A percentile compares a stretch with the other conserved stretches of the same genome.
phyloP scores from a whole-genome alignment of 2,113 vertebrate species.

The Vanacampus margaritifer region DNA sequence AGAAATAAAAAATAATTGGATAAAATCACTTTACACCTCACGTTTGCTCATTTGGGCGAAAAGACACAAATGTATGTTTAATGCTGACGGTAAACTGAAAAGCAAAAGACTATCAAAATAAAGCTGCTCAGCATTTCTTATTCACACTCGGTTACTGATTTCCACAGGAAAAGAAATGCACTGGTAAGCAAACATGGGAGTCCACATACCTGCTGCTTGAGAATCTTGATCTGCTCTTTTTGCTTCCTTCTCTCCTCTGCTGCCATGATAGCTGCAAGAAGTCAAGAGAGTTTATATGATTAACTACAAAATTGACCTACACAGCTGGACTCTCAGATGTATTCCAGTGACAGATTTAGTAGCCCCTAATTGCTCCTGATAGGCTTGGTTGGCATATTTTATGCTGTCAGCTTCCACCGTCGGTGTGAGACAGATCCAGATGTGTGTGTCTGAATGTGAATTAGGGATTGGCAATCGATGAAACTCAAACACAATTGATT shows the following conservation, averaged over 20 bases:
- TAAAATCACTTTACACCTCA: not conserved
- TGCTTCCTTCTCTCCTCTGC: slow-evolving; percentile 96
- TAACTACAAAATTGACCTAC: slow-evolving; percentile 21
- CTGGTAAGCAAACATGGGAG: slow-evolving; percentile 26
- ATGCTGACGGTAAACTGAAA: slow-evolving; percentile 27
- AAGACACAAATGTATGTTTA: slow-evolving; percentile 27
- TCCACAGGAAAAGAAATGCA: slow-evolving; percentile 27
- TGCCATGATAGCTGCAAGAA: slow-evolving; percentile 90
- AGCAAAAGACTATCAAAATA: slow-evolving; percentile 31
- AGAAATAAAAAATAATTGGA: too few species aligned
- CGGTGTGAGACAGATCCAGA: not conserved
- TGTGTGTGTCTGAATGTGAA: not conserved
- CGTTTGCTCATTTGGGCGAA: slow-evolving; percentile 27
- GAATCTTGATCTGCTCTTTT: slow-evolving; percentile 97
- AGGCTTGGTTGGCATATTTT: not conserved
- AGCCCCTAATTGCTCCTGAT: slow-evolving; percentile 7
- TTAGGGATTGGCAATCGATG: not conserved
- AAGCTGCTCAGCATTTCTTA: slow-evolving; percentile 37
- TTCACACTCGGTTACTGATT: not conserved
- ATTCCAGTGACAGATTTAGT: slow-evolving; percentile 16
- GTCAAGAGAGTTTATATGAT: slow-evolving; percentile 34
- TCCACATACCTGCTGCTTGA: slow-evolving; percentile 93
- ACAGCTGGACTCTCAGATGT: slow-evolving; percentile 4
- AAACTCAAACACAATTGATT: slow-evolving; percentile 5
- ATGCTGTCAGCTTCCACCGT: not conserved